Conservation (phyloP, 2,888 invertebrate genomes). For the Ennomos erosarius region DNA sequence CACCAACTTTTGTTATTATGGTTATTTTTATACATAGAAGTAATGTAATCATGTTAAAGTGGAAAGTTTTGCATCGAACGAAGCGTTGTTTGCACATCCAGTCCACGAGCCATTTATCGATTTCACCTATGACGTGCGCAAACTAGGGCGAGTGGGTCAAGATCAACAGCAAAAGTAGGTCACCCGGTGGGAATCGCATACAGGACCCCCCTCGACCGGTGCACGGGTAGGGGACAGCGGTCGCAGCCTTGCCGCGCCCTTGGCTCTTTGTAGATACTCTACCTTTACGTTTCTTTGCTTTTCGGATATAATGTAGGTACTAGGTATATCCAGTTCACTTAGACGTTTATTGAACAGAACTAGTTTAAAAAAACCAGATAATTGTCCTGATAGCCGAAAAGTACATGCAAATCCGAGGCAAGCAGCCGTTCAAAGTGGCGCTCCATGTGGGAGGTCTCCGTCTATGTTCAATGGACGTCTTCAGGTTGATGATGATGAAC, state of each 20-base stretch:
- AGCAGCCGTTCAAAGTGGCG: too few relatives aligned
- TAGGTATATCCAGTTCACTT: not conserved
- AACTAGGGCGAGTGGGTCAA: constrained; percentile 62
- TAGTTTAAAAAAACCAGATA: too few relatives aligned
- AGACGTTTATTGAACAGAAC: not conserved
- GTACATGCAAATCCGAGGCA: too few relatives aligned
- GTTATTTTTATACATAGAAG: too few relatives aligned
- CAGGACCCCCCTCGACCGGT: constrained; percentile 44
- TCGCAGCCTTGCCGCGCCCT: constrained; percentile 48
- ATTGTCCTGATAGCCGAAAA: too few relatives aligned
- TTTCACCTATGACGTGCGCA: constrained; percentile 34
- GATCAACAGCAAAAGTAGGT: constrained; percentile 70
- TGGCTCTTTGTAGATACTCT: constrained; percentile 32
- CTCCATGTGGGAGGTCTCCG: too few relatives aligned
- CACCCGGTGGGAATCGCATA: constrained; percentile 68
- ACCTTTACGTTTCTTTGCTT: constrained; percentile 25
- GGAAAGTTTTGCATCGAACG: constrained; percentile 13
- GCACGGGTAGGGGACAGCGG: constrained; percentile 41
- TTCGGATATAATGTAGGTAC: not conserved
- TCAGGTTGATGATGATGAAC: too few relatives aligned
- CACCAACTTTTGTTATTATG: too few relatives aligned
- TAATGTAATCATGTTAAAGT: not conserved
- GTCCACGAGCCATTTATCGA: constrained; percentile 29
- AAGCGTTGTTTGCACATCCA: constrained; percentile 24
- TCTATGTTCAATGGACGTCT: too few relatives aligned